phyloP scores from a whole-genome alignment of 2,113 vertebrate species.

The Parus major region DNA sequence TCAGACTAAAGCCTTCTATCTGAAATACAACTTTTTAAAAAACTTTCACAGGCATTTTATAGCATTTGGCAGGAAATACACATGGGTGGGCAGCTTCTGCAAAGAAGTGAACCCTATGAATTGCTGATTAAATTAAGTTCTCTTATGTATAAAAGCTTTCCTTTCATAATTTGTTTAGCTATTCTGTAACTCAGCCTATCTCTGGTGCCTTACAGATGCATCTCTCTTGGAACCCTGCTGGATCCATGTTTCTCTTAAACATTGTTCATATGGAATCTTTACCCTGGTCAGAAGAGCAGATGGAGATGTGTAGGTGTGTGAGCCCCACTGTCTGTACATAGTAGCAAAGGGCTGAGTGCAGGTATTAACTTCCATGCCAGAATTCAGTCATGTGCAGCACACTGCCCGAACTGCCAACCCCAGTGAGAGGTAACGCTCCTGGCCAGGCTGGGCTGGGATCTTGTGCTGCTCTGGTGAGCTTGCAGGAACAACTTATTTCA shows the following conservation, averaged over 20 bases:
- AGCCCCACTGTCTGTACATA: neutral
- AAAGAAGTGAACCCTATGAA: neutral
- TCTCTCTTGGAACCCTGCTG: neutral
- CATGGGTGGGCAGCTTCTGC: neutral
- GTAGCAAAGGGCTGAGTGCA: neutral
- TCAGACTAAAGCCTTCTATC: neutral
- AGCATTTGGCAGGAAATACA: neutral
- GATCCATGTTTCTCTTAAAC: neutral
- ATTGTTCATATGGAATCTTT: rapidly evolving
- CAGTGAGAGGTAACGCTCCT: neutral
- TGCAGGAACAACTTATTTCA: neutral
- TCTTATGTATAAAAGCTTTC: neutral
- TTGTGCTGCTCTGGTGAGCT: neutral
- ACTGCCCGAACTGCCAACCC: neutral
- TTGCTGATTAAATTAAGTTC: constrained; percentile 8
- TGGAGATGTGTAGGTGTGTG: neutral
- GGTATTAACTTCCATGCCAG: neutral
- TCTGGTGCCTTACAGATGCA: neutral
- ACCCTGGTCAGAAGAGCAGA: neutral
- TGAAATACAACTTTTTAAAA: neutral
- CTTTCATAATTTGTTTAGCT: neutral
- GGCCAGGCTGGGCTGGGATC: neutral
- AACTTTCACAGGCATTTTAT: neutral
- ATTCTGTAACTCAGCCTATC: neutral
- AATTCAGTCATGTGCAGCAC: neutral